Base-by-base conservation (phyloP, 2,797 vertebrate genomes). In the Anniella stebbinsi region DNA sequence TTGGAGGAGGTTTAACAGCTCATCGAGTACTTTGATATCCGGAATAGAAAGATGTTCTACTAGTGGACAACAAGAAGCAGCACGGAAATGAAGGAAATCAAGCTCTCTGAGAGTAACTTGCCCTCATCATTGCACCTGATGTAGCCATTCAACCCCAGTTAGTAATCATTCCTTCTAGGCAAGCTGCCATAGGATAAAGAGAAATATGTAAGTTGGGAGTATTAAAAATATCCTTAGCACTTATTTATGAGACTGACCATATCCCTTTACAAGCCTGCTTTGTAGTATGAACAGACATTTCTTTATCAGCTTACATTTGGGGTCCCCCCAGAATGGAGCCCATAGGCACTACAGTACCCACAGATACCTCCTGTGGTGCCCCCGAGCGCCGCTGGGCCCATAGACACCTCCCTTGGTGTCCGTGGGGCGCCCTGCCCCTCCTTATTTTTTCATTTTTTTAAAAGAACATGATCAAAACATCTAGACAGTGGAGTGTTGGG, bases 21-120 rank as follows among this genome's bases (percentile, higher is more conserved):
- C n/a, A 70, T 51, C 30, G 69, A 76, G 48, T 87, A 45, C 63
- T 92, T 84, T 67, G 70, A 91, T 94, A 87, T 72, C 0, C 0
- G 80, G 72, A 92, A 90, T 51, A 92, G 77, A 94, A 95, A 95
- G 81, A 85, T 91, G 78, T 89, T 93, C 45, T 75, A 90, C 87
- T 93, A 94, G 91, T 93, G 91, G 94, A 94, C 89, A 86, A 90
- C 82, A 36, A 80, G 67, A 87, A 88, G 23, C 45, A 17, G 8
- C 80, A 92, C 72, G 63, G 70, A 88, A 87, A 91, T 87, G 30
- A 87, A 89, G 84, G 60, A 72, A 88, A 66, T 72, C 51, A 41
- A 86, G 84, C 21, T 76, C 21, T 48, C 73, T 17, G 25, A 23
- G 17, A 75, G 10, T 48, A 54, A 66, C 28, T 70, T 78, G 21